Base-by-base conservation (phyloP, 2,888 invertebrate species). In the Tridacna crocea region DNA sequence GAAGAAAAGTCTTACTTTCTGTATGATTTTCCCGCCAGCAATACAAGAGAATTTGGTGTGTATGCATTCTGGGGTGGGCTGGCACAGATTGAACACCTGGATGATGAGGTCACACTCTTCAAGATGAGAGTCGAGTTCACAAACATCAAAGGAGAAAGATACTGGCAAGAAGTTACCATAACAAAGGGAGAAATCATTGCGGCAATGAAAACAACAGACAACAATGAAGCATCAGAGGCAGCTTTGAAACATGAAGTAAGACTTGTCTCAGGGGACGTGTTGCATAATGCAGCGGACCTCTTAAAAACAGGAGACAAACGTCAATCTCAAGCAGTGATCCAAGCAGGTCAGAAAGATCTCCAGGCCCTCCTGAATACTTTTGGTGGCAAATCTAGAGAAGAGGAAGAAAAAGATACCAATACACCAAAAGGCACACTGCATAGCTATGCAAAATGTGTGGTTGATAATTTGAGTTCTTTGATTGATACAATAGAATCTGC, bases 21-120 rank as follows among this genome's bases (percentile, higher is more conserved):
- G 72, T 90, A 91, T 63, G 91, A 91, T 73, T 85, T 91, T 51
- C 88, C 88, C 0, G 87, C 88, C 0, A 89, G 88, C n/a, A 85
- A 85, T 24, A 76, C 86, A 19, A 85, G 87, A 51, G 89, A 90
- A 61, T 84, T 91, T 46, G 87, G 88, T 27, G 76, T 91, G 13
- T 87, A 80, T 2, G 65, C 87, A 11, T 79, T 84, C 51, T 65
- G 88, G 68, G 81, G 80, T 46, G 84, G 84, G 6, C 77, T 77
- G 11, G 72, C 76, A n/a, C 65, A 82, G 0, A 22, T 83, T 15
- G 82, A 85, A 10, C 80, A 77, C 19, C 51, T 80, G 0, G 72
- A 13, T 17, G 58, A 80, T 60, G 80, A 80, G 19, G 81, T 78
- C 17, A 75, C 70, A 47, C 61, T 89, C 4, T 75, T 88, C 13